phyloP scores from a whole-genome alignment of 2,888 invertebrate genomes.

The Camponotus fellah region DNA sequence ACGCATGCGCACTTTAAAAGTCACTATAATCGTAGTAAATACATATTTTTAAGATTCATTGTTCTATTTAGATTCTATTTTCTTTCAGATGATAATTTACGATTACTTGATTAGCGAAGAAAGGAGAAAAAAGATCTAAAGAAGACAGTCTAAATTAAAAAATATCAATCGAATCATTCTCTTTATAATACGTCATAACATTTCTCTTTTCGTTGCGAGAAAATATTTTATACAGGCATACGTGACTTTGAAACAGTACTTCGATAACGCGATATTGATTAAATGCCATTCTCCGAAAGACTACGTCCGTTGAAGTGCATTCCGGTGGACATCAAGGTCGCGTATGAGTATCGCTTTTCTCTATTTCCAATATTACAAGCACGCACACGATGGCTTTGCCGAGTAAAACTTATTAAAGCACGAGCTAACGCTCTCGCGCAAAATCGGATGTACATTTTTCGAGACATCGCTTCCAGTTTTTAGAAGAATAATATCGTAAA shows the following conservation, averaged over 20 bases:
- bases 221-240: not conserved
- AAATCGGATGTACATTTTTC: not conserved
- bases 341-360: not conserved
- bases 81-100: not conserved
- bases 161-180: not conserved
- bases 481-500: not conserved
- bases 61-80: not conserved
- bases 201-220: not conserved
- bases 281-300: constrained; percentile 67
- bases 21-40: not conserved
- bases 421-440: not conserved
- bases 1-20: constrained; percentile 23
- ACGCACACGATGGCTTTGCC: not conserved
- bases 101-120: not conserved
- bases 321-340: constrained; percentile 31
- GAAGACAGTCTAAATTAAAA: not conserved
- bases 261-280: constrained; percentile 71
- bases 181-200: not conserved
- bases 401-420: not conserved
- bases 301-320: constrained; percentile 41
- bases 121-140: not conserved
- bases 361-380: constrained; percentile 24
- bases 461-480: not conserved
- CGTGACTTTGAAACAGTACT: constrained; percentile 70
- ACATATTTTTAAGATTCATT: not conserved